Conservation (phyloP, 2,113 vertebrate species). For the Ptilorrhoa leucosticta region DNA sequence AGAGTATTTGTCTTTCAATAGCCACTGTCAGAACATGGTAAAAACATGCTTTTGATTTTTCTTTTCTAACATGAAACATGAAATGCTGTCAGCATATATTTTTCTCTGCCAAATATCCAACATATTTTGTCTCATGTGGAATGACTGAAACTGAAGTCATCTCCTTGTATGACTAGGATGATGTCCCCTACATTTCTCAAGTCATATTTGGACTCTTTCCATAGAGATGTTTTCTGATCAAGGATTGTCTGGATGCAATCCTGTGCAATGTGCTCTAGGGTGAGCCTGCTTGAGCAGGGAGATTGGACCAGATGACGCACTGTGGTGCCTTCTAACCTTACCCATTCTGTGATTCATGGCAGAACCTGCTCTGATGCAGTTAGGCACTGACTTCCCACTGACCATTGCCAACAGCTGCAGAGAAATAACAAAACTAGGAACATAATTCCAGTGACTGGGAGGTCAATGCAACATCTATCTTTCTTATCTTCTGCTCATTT, state of each 20-base stretch:
- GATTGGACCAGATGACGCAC: not conserved
- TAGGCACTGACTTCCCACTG: not conserved
- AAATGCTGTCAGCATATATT: not conserved
- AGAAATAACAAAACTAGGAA: not conserved
- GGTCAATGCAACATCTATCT: conserved; percentile 16
- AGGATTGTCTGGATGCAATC: not conserved
- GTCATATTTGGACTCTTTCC: conserved; percentile 15
- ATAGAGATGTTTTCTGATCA: conserved; percentile 22
- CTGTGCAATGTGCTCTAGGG: not conserved
- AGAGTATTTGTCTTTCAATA: not conserved
- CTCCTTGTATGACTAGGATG: not conserved
- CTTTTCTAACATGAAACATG: not conserved
- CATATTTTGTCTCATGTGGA: not conserved
- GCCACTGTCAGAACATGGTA: not conserved
- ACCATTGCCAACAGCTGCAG: conserved; percentile 18
- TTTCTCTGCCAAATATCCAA: not conserved
- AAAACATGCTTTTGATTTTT: conserved; percentile 15
- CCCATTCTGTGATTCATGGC: not conserved
- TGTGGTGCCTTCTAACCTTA: not conserved
- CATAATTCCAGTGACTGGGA: not conserved
- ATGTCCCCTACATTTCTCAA: not conserved
- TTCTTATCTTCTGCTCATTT: conserved; percentile 44
- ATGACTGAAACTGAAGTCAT: conserved; percentile 18
- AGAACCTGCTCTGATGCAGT: conserved; percentile 3
- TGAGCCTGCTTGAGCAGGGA: not conserved